phyloP scores from a whole-genome alignment of 2,888 invertebrate species.

The Carterocephalus palaemon region DNA sequence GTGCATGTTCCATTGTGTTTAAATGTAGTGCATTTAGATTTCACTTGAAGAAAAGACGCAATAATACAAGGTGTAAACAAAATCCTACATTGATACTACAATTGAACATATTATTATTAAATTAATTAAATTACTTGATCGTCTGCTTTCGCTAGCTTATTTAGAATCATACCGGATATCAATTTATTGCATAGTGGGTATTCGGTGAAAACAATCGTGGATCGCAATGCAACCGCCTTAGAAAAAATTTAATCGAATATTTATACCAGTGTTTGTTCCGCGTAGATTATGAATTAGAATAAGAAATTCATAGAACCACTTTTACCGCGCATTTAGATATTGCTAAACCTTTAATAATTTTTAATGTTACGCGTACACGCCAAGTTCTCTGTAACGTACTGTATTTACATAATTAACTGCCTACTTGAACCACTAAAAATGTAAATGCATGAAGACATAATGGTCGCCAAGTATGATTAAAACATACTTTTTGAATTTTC shows the following conservation, averaged over 20 bases:
- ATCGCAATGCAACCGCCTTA: too few relatives aligned
- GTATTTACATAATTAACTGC: slow-evolving; percentile 14
- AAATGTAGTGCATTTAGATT: too few relatives aligned
- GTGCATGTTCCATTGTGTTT: too few relatives aligned
- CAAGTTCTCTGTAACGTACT: slow-evolving; percentile 15
- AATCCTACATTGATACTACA: too few relatives aligned
- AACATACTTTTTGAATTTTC: slow-evolving; percentile 5
- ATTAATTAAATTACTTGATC: too few relatives aligned
- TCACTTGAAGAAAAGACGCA: too few relatives aligned
- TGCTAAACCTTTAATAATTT: slow-evolving; percentile 16
- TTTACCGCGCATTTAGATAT: slow-evolving; percentile 4
- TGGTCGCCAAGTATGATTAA: slow-evolving; percentile 4
- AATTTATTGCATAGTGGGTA: too few relatives aligned
- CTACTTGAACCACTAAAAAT: slow-evolving; percentile 10
- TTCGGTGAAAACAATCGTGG: too few relatives aligned
- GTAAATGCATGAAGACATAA: not conserved
- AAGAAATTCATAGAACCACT: slow-evolving; percentile 10
- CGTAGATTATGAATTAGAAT: not conserved
- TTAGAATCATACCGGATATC: too few relatives aligned
- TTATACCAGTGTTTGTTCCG: slow-evolving; percentile 5
- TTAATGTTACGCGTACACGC: slow-evolving; percentile 10
- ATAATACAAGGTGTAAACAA: too few relatives aligned
- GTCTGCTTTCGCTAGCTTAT: too few relatives aligned
- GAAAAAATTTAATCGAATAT: not conserved
- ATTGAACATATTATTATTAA: too few relatives aligned